Percentiles rank a stretch among this genome's conserved stretches.
phyloP scores from a whole-genome alignment of 2,888 invertebrate species.

The Nectonema munidae region DNA sequence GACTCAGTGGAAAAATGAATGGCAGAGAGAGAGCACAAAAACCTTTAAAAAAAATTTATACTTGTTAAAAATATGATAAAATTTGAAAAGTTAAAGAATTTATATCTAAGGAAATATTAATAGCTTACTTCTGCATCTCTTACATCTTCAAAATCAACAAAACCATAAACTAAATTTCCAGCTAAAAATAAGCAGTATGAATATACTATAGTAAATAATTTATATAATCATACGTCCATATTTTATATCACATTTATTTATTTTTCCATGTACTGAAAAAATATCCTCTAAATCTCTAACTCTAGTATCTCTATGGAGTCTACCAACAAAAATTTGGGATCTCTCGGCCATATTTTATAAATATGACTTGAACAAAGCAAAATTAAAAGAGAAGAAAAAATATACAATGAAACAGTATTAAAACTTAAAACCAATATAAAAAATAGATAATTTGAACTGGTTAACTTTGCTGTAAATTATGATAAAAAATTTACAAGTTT shows the following conservation, averaged over 20 bases:
- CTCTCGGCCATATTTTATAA: constrained; percentile 10
- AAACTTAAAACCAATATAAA: no score
- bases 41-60: no score
- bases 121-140: constrained; percentile 24
- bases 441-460: no score
- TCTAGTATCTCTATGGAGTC: constrained; percentile 8
- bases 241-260: constrained; percentile 9
- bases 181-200: background rate
- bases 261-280: constrained; percentile 1
- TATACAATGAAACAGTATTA: no score
- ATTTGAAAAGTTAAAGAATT: background rate
- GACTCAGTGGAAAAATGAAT: no score
- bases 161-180: constrained; percentile 23
- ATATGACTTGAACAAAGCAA: constrained; percentile 1
- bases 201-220: background rate
- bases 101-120: background rate
- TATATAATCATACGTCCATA: background rate
- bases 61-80: no score
- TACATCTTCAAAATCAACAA: constrained; percentile 25
- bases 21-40: no score
- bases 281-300: constrained; percentile 10
- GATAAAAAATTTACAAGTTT: no score
- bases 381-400: no score
- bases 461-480: no score
- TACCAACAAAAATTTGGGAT: constrained; percentile 13